Base-by-base conservation (phyloP, 2,797 vertebrate genomes). In the Streptopelia turtur region DNA sequence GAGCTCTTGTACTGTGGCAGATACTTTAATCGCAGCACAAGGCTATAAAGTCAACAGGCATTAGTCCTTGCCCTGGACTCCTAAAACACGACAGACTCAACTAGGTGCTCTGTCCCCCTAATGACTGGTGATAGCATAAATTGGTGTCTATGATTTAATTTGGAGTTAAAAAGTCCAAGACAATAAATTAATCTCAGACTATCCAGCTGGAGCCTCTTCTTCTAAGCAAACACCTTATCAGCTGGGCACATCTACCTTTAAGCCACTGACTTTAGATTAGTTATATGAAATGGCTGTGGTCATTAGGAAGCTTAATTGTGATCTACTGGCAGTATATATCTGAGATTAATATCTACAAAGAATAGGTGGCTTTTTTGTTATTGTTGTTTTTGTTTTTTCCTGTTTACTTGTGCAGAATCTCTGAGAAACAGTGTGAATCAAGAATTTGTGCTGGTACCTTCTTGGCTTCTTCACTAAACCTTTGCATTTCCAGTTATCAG, bases 211-310 rank as follows among this genome's bases (percentile, higher is more conserved):
- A 11, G 4, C 3, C 4, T 12, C 2, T 3, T 63, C 43, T 16
- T 30, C 16, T 27, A 16, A 64, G 23, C 5, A 43, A 56, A 15
- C 10, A 39, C 7, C 9, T 39, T 13, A 8, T 52, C 17, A 65
- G 5, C 14, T 70, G 33, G 8, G 6, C n/a, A 13, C 0, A 1
- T 28, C 59, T 52, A 5, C 3, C 21, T 35, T 39, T 5, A 47
- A 59, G 30, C 12, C 37, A 18, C 39, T 45, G 70, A 65, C 21
- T 14, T 13, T 23, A 4, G 11, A 21, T 39, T 5, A 37, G 18
- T 33, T 41, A 69, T 9, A 16, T 27, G 10, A 65, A 77, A 69
- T 1, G 3, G 30, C 8, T 56, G 21, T 47, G 41, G 14, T 64
- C 13, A 16, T 5, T 49, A 53, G 10, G 24, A 65, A 31, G 39